Conservation (phyloP, 2,888 invertebrate genomes). For the Andrena praecox region DNA sequence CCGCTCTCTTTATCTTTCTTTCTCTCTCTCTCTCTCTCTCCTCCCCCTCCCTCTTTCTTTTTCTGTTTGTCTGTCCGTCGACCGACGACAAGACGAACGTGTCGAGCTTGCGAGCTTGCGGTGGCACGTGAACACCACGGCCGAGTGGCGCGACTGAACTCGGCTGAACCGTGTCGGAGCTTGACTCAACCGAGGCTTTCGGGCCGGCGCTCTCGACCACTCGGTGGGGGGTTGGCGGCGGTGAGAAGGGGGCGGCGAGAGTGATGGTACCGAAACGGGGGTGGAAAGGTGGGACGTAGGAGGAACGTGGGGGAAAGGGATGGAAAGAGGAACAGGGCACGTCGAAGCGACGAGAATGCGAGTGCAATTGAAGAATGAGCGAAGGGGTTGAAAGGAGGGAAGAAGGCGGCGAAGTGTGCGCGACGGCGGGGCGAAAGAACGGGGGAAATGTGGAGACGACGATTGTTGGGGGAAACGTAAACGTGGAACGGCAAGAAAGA, state of each 20-base stretch:
- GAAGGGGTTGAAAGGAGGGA: not conserved
- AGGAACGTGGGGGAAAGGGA: not conserved
- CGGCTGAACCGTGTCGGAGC: conserved; percentile 78
- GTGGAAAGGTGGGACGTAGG: not conserved
- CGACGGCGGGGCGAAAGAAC: not conserved
- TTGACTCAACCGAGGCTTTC: conserved; percentile 70
- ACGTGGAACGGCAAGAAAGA: no score
- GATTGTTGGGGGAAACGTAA: no score
- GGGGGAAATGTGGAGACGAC: not conserved
- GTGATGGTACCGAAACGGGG: conserved; percentile 8
- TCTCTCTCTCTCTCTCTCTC: conserved; percentile 1
- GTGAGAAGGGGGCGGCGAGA: conserved; percentile 6
- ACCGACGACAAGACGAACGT: conserved; percentile 5
- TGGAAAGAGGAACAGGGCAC: not conserved
- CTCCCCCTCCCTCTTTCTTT: conserved; percentile 15
- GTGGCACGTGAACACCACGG: conserved; percentile 74
- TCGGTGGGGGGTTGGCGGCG: conserved; percentile 8
- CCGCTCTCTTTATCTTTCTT: not conserved
- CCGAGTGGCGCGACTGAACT: conserved; percentile 81
- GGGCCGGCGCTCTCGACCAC: conserved; percentile 56
- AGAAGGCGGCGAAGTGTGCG: not conserved
- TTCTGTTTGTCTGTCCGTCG: conserved; percentile 8
- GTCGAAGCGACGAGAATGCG: not conserved
- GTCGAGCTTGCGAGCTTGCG: conserved; percentile 61
- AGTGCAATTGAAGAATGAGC: not conserved